Percentiles rank a stretch among this genome's conserved stretches.
These are phyloP conservation scores for Trogon melanurus DNA, from an alignment of 2,113 vertebrate species.

Conservation along the genomic window DNA sequence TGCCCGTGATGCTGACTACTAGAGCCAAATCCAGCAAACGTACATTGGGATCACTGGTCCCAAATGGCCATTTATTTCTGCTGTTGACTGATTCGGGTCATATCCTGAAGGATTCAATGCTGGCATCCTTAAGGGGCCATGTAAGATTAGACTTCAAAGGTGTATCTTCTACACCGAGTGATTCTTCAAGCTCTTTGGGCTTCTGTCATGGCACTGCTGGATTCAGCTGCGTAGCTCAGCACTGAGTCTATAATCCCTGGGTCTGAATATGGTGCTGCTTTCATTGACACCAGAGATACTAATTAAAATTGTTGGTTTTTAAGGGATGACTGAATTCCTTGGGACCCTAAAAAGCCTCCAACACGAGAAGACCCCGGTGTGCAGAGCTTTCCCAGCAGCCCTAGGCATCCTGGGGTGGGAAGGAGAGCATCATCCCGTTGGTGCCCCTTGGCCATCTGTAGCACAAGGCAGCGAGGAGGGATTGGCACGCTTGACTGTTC, in stretches of 20 bases:
- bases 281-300: not conserved
- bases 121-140: not conserved
- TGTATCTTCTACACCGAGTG: not conserved
- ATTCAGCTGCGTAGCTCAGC: not conserved
- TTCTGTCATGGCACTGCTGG: not conserved
- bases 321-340: not conserved
- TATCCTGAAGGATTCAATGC: not conserved
- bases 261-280: not conserved
- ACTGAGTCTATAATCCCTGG: not conserved
- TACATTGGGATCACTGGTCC: not conserved
- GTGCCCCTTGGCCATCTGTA: not conserved
- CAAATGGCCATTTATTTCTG: not conserved
- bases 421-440: not conserved
- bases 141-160: not conserved
- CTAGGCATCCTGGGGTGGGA: not conserved
- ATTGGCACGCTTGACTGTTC: not conserved
- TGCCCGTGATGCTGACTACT: not conserved
- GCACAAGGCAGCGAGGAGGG: accelerated
- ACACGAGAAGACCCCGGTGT: accelerated
- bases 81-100: not conserved
- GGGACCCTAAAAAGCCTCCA: not conserved
- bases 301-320: not conserved
- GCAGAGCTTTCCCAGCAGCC: not conserved
- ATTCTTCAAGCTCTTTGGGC: not conserved
- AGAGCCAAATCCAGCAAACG: not conserved